These are phyloP conservation scores for Amazona guildingii DNA, from an alignment of 2,113 vertebrate genomes.

Conservation along the genomic window DNA sequence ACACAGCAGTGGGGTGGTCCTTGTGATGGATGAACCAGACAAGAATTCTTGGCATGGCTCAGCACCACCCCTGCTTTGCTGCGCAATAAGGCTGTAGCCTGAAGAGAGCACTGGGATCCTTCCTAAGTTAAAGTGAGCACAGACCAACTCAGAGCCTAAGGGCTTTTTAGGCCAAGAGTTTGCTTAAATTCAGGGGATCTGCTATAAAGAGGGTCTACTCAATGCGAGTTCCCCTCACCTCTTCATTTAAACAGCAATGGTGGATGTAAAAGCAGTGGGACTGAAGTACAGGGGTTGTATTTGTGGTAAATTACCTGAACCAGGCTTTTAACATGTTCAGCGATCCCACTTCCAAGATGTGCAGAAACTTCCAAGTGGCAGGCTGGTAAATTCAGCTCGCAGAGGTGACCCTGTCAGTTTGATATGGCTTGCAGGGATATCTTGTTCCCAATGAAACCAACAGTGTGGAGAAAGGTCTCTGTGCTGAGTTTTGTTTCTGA, in stretches of 20 bases:
- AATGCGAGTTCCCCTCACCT: neutral
- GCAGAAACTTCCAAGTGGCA: neutral
- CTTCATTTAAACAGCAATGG: neutral
- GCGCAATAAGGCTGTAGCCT: neutral
- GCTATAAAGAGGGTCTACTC: neutral
- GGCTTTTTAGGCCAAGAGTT: rapidly evolving
- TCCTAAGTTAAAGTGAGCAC: neutral
- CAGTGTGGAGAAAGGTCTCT: neutral
- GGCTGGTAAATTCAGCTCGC: neutral
- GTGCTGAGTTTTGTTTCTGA: neutral
- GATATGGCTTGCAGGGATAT: neutral
- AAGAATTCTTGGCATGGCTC: neutral
- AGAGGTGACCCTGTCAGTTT: neutral
- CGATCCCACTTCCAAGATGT: neutral
- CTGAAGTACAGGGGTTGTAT: neutral
- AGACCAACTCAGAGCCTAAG: neutral
- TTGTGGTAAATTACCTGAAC: neutral
- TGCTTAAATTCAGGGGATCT: neutral
- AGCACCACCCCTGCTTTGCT: neutral
- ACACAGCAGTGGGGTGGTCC: neutral
- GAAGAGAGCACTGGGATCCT: neutral
- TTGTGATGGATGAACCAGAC: neutral
- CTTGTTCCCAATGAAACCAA: neutral
- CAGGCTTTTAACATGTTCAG: neutral
- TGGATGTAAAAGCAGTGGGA: neutral